Evolutionary conservation across 2,113 vertebrate genomes (phyloP), one percentile per base, ranked within the genome.

Genomic region (Lophotis ruficrista): DNA sequence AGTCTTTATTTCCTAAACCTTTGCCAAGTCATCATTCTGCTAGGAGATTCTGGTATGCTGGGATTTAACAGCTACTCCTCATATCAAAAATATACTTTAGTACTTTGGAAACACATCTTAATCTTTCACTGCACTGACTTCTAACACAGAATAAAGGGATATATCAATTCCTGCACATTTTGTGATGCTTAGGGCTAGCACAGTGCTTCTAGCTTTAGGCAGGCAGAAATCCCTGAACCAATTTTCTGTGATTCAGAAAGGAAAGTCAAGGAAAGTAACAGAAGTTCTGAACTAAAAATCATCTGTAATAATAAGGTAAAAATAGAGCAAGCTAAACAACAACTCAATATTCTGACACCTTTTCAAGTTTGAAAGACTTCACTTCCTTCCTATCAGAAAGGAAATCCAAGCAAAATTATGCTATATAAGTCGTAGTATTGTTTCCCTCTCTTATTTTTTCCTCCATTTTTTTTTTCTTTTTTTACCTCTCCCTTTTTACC

Each of bases 81-180:
- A 8, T 89, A 45, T 75, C 16, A 89, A 78, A 94, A 89, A 48
- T 78, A 28, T 24, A 27, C 48, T 91, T 81, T 43, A 58, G 22
- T 83, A n/a, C 54, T 89, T 93, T 65, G 65, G 60, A 87, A 87
- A 82, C 21, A 58, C 37, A 24, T 94, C 80, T 81, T 91, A 89
- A 96, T 94, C 83, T 91, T 94, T 82, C 10, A 6, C 56, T 89
- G 56, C 54, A 31, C 72, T 78, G 64, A 47, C 38, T 89, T 81
- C 38, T 84, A 71, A 68, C 5, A 61, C 33, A 75, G 45, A 91
- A 78, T 62, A 61, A 64, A 75, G 5, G 47, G 48, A 48, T 91
- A 28, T 64, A 79, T 89, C 16, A 76, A 45, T 79, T 89, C 21
- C 61, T 89, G 43, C 65, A 79, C 21, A 48, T 82, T 93, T 87